A percentile compares a stretch with the other conserved stretches of the same genome.
These are phyloP conservation scores for Palloptera scutellata DNA, from an alignment of 2,888 invertebrate genomes.

Conservation along the genomic window DNA sequence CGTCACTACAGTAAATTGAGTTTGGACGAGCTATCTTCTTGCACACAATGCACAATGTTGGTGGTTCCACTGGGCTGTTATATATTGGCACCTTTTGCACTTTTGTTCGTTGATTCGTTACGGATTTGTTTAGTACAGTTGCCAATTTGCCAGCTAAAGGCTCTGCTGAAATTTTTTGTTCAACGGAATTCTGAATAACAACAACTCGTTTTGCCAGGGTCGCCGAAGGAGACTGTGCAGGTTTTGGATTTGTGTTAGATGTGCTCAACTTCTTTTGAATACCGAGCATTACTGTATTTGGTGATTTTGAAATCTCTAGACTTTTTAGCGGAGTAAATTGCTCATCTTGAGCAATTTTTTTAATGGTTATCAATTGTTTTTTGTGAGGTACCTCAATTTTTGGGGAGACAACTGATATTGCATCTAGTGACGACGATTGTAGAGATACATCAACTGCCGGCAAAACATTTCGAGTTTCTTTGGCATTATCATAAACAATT, in stretches of 20 bases:
- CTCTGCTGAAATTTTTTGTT: slow-evolving; percentile 31
- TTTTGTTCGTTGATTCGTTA: slow-evolving; percentile 43
- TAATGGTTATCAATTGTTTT: slow-evolving; percentile 32
- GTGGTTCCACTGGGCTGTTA: slow-evolving; percentile 17
- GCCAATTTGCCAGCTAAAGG: slow-evolving; percentile 11
- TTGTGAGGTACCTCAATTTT: slow-evolving; percentile 13
- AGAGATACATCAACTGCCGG: no score
- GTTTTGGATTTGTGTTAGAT: slow-evolving; percentile 2
- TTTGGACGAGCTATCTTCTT: slow-evolving; percentile 76
- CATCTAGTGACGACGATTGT: no score
- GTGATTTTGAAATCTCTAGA: slow-evolving; percentile 21
- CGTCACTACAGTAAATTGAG: slow-evolving; percentile 89
- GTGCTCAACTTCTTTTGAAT: slow-evolving; percentile 25
- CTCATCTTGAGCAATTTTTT: slow-evolving; percentile 27
- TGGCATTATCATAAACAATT: no score
- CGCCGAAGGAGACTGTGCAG: background rate
- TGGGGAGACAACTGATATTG: background rate
- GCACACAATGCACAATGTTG: slow-evolving; percentile 75
- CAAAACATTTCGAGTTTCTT: no score
- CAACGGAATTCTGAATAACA: slow-evolving; percentile 16
- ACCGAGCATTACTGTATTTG: slow-evolving; percentile 26
- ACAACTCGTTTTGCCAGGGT: background rate
- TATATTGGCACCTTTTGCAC: slow-evolving; percentile 43
- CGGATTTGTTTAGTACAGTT: no score
- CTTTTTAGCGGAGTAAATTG: slow-evolving; percentile 41